phyloP scores from a whole-genome alignment of 2,888 invertebrate genomes.

The Rhimphoctona megacephalus region DNA sequence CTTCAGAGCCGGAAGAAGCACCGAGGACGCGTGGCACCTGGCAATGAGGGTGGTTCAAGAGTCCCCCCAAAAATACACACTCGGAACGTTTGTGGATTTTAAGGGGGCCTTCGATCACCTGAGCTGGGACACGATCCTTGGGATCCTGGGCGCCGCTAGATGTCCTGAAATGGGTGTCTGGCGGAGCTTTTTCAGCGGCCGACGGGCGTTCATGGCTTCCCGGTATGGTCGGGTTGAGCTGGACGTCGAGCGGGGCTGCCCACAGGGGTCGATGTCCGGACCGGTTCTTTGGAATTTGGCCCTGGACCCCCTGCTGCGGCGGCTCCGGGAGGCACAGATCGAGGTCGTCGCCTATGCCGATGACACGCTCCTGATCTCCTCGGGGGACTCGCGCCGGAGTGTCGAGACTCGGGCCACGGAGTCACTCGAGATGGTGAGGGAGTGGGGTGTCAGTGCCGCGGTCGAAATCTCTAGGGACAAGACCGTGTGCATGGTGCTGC shows the following conservation, averaged over 20 bases:
- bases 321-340: neutral
- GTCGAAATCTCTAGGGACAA: too few relatives aligned
- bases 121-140: too few relatives aligned
- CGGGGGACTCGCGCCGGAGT: constrained; percentile 7
- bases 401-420: neutral
- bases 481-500: too few relatives aligned
- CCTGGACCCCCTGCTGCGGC: constrained; percentile 14
- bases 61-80: too few relatives aligned
- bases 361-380: constrained; percentile 5
- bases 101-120: too few relatives aligned
- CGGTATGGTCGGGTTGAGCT: constrained; percentile 5
- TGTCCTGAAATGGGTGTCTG: neutral
- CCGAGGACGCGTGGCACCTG: too few relatives aligned
- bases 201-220: constrained; percentile 8
- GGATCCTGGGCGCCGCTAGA: too few relatives aligned
- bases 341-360: neutral
- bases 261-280: constrained; percentile 34
- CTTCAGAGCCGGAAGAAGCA: too few relatives aligned
- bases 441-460: too few relatives aligned
- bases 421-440: constrained; percentile 22
- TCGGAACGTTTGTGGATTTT: too few relatives aligned
- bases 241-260: constrained; percentile 7
- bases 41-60: too few relatives aligned
- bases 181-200: neutral
- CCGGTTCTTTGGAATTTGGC: too few relatives aligned